Percentiles rank a stretch among this genome's conserved stretches.
These are phyloP conservation scores for honey bee (Apis mellifera) DNA, from an alignment of 1,140 invertebrate species.

Conservation along the genomic window Amel_HAv3.1 CM009931.2:25857501-25858000, in stretches of 20 bases:
- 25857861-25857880: background rate
- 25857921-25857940: slow-evolving; percentile 44
- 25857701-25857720: slow-evolving; percentile 13
- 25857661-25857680: slow-evolving; percentile 6
- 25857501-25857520: background rate
- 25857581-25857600: background rate
- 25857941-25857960: slow-evolving; percentile 56
- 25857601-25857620: slow-evolving; percentile 20
- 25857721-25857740: slow-evolving; percentile 1
- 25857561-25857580: background rate
- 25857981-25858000: slow-evolving; percentile 59
- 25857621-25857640: slow-evolving; percentile 30
- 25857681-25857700: slow-evolving; percentile 3
- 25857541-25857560: background rate
- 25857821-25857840: background rate
- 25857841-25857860: too few species aligned
- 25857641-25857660: slow-evolving; percentile 25
- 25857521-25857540: background rate
- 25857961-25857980: slow-evolving; percentile 52
- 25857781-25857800: too few species aligned
- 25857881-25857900: slow-evolving; percentile 16
- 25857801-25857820: background rate
- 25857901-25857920: slow-evolving; percentile 53
- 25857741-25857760: background rate
- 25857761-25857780: background rate